Evolutionary conservation across 1,140 invertebrate genomes (phyloP), one percentile per base, ranked within the genome.

Genomic region (Cyclina sinensis): DNA sequence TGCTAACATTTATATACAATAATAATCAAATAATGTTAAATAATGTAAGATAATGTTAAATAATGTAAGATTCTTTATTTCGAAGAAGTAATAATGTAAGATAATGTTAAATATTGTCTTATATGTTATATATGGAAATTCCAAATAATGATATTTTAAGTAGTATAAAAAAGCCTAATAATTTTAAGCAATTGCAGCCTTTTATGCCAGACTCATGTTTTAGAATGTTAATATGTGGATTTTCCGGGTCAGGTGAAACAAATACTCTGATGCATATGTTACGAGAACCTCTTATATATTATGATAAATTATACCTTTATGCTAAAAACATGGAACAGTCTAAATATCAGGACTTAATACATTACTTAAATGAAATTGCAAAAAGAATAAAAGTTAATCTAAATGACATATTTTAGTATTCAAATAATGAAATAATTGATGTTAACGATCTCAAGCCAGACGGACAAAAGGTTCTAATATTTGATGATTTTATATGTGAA

Each of bases 221-320:
- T 18, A 18, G 51, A 18, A 7, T 54, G 7, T 54, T 12, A 43
- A 54, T 54, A 12, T 54, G 51, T 54, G 51, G 21, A 12, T 54
- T n/a, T 7, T 54, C 51, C 51, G 51, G 51, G 3, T 54, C 51
- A 12, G 51, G 51, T n/a, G 21, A 54, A 18, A 54, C 5, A 7
- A 18, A 54, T 54, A n/a, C 51, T 54, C 21, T 54, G 51, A 54
- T 54, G 21, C 51, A 54, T 18, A 54, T 54, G 43, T 43, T 43
- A 7, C 21, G 7, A 54, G 86, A 86, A 30, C 81, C 88, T 35
- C 80, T 76, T 12, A 86, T 43, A 32, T 87, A 74, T 59, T 87
- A 32, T 24, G 62, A 68, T 68, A 68, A 68, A 30, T 30, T 16
- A 30, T 68, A 68, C 30, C 30, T 30, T 12, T 68, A 68, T 27